phyloP scores from a whole-genome alignment of 1,140 invertebrate genomes.

The Drosophila tani region DNA sequence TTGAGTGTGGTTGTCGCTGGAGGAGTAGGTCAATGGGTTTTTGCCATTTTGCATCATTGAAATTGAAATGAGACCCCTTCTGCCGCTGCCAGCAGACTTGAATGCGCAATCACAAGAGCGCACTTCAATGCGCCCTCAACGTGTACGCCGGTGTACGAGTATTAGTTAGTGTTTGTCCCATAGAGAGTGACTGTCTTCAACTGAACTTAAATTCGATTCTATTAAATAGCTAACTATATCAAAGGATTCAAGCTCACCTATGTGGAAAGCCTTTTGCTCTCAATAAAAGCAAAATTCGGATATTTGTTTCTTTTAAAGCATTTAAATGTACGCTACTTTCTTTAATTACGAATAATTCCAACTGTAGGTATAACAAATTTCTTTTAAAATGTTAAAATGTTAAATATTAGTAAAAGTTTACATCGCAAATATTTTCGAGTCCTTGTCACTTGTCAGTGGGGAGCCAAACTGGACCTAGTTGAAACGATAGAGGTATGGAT shows the following conservation, averaged over 20 bases:
- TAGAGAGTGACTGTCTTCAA: background rate
- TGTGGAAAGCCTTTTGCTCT: background rate
- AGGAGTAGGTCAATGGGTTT: slow-evolving; percentile 67
- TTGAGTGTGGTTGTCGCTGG: slow-evolving; percentile 11
- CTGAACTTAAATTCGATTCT: slow-evolving; percentile 6
- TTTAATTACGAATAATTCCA: no score
- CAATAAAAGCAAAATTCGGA: no score
- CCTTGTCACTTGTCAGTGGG: background rate
- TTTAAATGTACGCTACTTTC: no score
- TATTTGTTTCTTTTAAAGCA: no score
- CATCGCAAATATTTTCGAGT: background rate
- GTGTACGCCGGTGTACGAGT: slow-evolving; percentile 3
- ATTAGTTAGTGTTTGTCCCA: background rate
- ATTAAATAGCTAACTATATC: background rate
- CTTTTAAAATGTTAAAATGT: background rate
- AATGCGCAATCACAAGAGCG: slow-evolving; percentile 47
- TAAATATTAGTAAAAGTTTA: background rate
- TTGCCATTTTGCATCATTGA: slow-evolving; percentile 58
- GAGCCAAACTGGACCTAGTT: background rate
- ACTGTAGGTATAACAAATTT: no score
- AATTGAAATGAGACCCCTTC: slow-evolving; percentile 58
- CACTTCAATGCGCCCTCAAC: slow-evolving; percentile 25
- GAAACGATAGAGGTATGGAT: slow-evolving; percentile 5
- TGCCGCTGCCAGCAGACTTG: slow-evolving; percentile 26
- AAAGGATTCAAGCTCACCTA: background rate